Base-by-base conservation (phyloP, 2,888 invertebrate genomes). In the Opisthograptis luteolata region DNA sequence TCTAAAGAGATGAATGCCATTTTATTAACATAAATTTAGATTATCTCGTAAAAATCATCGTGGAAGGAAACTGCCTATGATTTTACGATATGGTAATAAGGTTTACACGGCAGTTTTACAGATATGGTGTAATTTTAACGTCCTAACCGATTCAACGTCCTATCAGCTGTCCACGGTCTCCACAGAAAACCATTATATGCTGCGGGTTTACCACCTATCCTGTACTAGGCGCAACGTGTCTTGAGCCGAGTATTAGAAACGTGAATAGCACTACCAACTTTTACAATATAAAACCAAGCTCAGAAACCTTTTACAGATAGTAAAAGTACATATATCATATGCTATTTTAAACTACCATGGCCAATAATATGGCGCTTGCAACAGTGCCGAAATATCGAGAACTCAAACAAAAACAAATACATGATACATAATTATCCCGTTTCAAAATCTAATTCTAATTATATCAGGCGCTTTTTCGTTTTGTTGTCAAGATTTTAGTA, bases 51-150 rank as follows among this genome's bases (percentile, higher is more conserved):
- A 48, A 48, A 19, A 31, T 43, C 20, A 25, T 31, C 34, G 32
- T 35, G 37, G 48, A 42, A 44, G 43, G 48, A 48, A 54, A 54
- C 44, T 40, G 41, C 42, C 27, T 42, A 4, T 37, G 41, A 32
- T 39, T 52, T 52, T 36, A 52, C 28, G 41, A 42, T 46, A 42
- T 44, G 31, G 20, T 52, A 42, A 52, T 46, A 39, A 39, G 27
- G 35, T 25, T n/a, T 17, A 17, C 27, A 17, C 12, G 17, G 39
- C 35, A 34, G 34, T 51, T 45, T 40, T 45, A 17, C 30, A 36
- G 39, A 79, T 72, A 67, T 71, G 70, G 78, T 78, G 81, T 77
- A 79, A 76, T 76, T 78, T 78, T 70, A 70, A 68, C 62, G 68
- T 61, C 58, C 68, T 74, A 71, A 78, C 75, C 58, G 66, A n/a